Conservation (phyloP, 2,113 vertebrate species). For the Callithrix jacchus region DNA sequence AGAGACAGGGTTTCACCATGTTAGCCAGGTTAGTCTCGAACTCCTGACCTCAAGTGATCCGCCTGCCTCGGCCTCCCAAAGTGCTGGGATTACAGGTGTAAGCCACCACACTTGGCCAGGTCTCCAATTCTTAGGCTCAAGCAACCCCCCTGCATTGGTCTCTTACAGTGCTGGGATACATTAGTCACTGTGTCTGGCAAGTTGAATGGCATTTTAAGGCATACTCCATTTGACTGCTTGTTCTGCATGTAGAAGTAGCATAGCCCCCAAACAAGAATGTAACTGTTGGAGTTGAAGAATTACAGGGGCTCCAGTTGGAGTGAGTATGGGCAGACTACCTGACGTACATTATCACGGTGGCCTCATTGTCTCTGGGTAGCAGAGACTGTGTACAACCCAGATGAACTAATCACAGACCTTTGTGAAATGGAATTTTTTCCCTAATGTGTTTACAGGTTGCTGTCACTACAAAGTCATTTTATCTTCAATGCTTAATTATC, state of each 20-base stretch:
- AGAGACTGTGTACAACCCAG: neutral
- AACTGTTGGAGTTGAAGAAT: neutral
- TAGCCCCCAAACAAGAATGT: neutral
- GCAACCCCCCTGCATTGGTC: neutral
- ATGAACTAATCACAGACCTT: neutral
- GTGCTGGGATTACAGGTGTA: neutral
- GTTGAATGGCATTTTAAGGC: neutral
- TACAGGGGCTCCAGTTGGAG: accelerated
- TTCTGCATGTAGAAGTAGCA: neutral
- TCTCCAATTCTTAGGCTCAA: neutral
- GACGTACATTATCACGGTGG: accelerated
- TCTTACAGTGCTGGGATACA: neutral
- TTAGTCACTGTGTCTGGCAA: neutral
- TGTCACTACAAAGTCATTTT: conserved; percentile 32
- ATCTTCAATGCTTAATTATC: conserved; percentile 35
- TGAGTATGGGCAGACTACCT: neutral
- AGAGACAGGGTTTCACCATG: neutral
- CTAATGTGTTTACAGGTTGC: conserved; percentile 38
- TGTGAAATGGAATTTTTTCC: neutral
- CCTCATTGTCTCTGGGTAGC: neutral
- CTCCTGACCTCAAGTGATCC: neutral
- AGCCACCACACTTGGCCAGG: neutral
- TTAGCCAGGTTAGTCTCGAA: neutral
- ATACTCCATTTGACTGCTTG: neutral
- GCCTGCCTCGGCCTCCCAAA: neutral